Base-by-base conservation (phyloP, 37 sponge, comb jelly and placozoan genomes). In the Agelas oroides region DNA sequence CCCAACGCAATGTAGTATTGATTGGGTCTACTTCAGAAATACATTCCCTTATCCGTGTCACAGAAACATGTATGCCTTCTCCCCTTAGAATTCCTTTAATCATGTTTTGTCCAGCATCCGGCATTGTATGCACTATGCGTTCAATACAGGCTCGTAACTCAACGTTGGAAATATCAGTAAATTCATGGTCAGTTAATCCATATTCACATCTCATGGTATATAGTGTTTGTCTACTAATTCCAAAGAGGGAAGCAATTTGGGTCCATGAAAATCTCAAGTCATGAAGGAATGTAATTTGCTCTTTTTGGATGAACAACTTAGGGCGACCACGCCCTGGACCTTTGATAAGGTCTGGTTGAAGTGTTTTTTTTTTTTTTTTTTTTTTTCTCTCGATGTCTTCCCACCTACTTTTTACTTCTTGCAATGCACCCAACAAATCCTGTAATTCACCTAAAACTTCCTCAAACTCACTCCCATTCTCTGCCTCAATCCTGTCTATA, bases 261-360 rank as follows among this genome's bases (percentile, higher is more conserved):
- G 77, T 69, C 80, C 87, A 87, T 46, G 75, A 52, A n/a, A 79
- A 61, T 19, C 35, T 25, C 21, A 86, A 39, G 28, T 86, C 86
- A n/a, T 11, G 33, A 11, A 87, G 53, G 31, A 87, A 87, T 17
- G 30, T 27, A 27, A 87, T 21, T 21, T 87, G 59, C 35, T 87
- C 87, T 34, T 34, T 30, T 0, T 72, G 34, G 54, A 86, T 86
- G 40, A 54, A 27, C 3, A 37, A 16, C 37, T 61, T 70, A 17
- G 87, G 87, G 17, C 87, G 13, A 39, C 73, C 60, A 36, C 37
- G 59, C 27, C 61, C 57, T 53, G 5, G 46, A 46, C 46, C 46
- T 46, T 46, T 46, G 46, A 46, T n/a, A 12, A 46, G 3, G 46
- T 46, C 3, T 3, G 46, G 46, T 46, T 46, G 46, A 46, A 46